A percentile compares a stretch with the other conserved stretches of the same genome.
phyloP scores from a whole-genome alignment of 2,797 vertebrate species.

The Paedocypris micromegethes region DNA sequence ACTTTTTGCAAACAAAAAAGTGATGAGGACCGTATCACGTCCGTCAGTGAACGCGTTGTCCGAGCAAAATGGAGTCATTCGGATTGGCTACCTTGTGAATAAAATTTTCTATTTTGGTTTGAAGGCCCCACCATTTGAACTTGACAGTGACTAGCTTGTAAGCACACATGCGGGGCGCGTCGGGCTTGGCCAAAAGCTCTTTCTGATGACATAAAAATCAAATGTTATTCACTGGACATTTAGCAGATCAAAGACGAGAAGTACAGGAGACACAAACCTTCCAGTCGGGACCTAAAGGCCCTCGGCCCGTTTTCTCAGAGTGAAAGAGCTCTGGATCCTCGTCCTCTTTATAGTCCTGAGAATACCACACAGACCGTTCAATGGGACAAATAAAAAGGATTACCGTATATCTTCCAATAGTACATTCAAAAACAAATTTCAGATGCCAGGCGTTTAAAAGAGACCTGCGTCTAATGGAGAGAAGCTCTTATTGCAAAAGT shows the following conservation, averaged over 20 bases:
- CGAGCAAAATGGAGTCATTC: background rate
- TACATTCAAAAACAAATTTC: too few species aligned
- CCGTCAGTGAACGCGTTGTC: too few species aligned
- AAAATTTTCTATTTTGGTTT: conserved; percentile 93
- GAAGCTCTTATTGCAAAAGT: too few species aligned
- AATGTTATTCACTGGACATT: background rate
- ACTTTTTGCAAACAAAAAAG: background rate
- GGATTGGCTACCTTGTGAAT: conserved; percentile 80
- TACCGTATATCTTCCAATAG: too few species aligned
- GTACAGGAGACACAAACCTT: conserved; percentile 70
- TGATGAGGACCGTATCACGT: background rate
- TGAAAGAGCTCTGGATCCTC: conserved; percentile 89
- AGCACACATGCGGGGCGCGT: conserved; percentile 90
- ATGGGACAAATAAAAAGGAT: too few species aligned
- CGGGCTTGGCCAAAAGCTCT: conserved; percentile 74
- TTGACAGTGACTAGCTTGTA: conserved; percentile 98
- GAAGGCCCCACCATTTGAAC: conserved; percentile 95
- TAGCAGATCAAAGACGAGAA: background rate
- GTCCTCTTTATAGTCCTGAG: conserved; percentile 88
- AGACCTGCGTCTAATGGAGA: too few species aligned
- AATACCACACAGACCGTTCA: background rate
- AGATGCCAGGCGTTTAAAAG: too few species aligned
- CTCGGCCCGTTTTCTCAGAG: conserved; percentile 86
- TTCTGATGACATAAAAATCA: conserved; percentile 64
- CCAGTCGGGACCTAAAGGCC: conserved; percentile 88